These are phyloP conservation scores for Nasonia giraulti DNA, from an alignment of 1,140 invertebrate genomes.

Conservation along the genomic window DNA sequence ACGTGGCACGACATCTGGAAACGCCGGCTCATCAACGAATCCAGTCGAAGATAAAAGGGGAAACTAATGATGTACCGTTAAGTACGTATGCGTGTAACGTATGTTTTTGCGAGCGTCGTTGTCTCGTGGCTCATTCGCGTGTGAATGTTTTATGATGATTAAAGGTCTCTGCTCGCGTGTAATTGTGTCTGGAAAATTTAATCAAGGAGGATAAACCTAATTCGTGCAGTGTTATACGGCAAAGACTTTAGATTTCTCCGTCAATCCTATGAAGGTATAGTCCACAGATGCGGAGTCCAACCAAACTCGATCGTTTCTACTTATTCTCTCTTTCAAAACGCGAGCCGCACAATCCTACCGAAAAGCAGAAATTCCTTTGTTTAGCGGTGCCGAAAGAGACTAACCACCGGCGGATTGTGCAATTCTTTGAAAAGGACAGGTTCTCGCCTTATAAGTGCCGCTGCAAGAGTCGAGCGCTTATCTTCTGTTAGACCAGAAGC, in stretches of 20 bases:
- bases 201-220: neutral
- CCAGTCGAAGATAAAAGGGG: slow-evolving; percentile 1
- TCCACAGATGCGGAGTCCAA: neutral
- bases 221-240: neutral
- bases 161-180: neutral
- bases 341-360: too few species aligned
- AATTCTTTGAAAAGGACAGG: neutral
- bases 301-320: neutral
- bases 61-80: slow-evolving; percentile 24
- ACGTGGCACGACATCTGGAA: neutral
- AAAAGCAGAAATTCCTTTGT: too few species aligned
- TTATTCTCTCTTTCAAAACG: neutral
- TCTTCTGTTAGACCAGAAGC: neutral
- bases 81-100: neutral
- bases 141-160: slow-evolving; percentile 23
- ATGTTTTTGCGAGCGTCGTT: neutral
- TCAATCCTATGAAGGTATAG: too few species aligned
- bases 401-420: neutral
- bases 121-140: neutral
- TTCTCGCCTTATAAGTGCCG: neutral
- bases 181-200: neutral
- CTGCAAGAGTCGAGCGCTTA: neutral
- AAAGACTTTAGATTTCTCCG: neutral
- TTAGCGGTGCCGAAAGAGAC: too few species aligned
- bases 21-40: neutral